Evolutionary conservation across 2,888 invertebrate species (phyloP).

Genomic region (Microplitis deprimator): DNA sequence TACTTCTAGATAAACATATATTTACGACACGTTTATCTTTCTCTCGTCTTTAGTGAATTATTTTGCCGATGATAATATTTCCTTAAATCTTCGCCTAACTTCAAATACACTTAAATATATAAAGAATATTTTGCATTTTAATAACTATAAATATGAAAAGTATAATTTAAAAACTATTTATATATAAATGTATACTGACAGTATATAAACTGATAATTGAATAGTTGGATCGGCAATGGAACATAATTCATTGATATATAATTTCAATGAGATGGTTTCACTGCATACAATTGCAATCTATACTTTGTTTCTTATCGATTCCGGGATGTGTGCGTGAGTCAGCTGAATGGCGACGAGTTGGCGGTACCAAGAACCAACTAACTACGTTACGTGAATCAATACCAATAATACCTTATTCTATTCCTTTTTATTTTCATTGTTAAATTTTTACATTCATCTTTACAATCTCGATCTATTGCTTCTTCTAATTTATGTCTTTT

Average conservation of each 20-base stretch:
- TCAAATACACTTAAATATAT: background rate
- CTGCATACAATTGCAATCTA: background rate
- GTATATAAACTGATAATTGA: background rate
- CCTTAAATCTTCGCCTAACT: constrained; percentile 29
- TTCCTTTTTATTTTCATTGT: constrained; percentile 18
- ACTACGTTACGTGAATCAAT: constrained; percentile 35
- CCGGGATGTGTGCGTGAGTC: constrained; percentile 29
- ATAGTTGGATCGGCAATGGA: background rate
- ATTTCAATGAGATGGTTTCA: background rate
- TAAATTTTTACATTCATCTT: background rate
- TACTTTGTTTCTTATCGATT: constrained; percentile 29
- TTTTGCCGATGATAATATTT: constrained; percentile 44
- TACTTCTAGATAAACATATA: background rate
- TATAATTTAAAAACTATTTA: no score
- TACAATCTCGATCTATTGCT: background rate
- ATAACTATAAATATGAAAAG: no score
- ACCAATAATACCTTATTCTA: constrained; percentile 36
- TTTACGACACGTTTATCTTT: constrained; percentile 48
- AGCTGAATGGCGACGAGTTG: constrained; percentile 34
- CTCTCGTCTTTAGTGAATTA: constrained; percentile 55
- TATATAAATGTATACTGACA: no score
- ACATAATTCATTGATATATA: background rate
- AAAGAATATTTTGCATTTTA: no score
- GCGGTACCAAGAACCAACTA: constrained; percentile 25
- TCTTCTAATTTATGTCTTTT: background rate